Percentiles rank a stretch among this genome's conserved stretches.
Conservation (phyloP, 2,113 vertebrate genomes). For the Hyla sarda region DNA sequence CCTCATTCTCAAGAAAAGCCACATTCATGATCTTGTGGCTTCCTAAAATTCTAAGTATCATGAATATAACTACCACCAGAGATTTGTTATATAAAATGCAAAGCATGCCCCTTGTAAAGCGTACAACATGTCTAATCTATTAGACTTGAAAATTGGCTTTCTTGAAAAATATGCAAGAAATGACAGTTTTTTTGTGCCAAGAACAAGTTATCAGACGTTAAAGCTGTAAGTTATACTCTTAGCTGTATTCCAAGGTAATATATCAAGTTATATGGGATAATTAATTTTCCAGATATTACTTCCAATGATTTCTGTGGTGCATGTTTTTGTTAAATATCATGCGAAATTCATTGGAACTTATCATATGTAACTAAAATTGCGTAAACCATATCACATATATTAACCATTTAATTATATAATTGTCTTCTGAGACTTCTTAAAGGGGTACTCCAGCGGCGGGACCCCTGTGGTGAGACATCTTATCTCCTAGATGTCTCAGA, state of each 20-base stretch:
- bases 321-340: background rate
- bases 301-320: background rate
- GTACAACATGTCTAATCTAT: background rate
- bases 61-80: background rate
- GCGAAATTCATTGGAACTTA: background rate
- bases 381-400: background rate
- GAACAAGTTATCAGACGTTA: background rate
- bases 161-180: constrained; percentile 23
- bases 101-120: background rate
- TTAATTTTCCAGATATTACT: constrained; percentile 28
- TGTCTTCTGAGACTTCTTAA: background rate
- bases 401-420: background rate
- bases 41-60: background rate
- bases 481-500: no score
- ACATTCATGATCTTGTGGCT: constrained; percentile 32
- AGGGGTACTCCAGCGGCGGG: no score
- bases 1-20: constrained; percentile 1
- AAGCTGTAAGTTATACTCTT: background rate
- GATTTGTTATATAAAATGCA: background rate
- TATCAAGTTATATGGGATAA: background rate
- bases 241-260: background rate
- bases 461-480: no score
- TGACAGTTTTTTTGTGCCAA: background rate
- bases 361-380: background rate
- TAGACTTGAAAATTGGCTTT: background rate